Base-by-base conservation (phyloP, 2,797 vertebrate species). In the Alfaro cultratus region DNA sequence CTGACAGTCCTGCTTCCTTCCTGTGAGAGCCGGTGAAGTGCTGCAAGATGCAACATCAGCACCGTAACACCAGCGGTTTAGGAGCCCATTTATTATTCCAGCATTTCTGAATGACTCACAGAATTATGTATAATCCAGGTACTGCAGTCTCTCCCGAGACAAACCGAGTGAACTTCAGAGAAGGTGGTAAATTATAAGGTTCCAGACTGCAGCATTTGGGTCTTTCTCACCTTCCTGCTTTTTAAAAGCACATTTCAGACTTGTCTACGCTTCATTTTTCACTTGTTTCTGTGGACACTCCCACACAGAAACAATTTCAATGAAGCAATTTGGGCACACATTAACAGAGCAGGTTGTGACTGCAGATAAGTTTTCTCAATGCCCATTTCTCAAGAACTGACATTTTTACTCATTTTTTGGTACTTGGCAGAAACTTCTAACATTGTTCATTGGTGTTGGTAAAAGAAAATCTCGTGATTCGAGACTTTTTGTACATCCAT, bases 1-100 rank as follows among this genome's bases (percentile, higher is more conserved):
- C 49, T 68, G 85, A 86, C 81, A 67, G 41, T 8, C 34, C 36
- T 71, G 43, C 68, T 71, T 71, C 68, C 41, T 71, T 71, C 26
- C 68, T 79, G 0, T 15, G 73, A 39, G 43, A 80, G 77, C 74
- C 75, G 21, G 15, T 31, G 18, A 84, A 83, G 76, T 80, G 85
- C 85, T 76, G 83, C 53, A 73, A 85, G 85, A 90, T 78, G 90
- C 53, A 75, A 13, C 77, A 87, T 93, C 90, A 92, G 89, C 87
- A 90, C 85, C 87, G 85, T 87, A 89, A 86, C 82, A 64, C 78
- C 29, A 80, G 81, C 85, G 68, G 91, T 85, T 88, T 74, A 77
- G 79, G 89, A 90, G 87, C 81, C 80, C 75, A 88, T 92, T 91
- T 91, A 91, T 91, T 87, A 89, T 83, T 72, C 82, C 78, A 83